Base-by-base conservation (phyloP, 2,797 vertebrate species). In the Tarsius wallacei region DNA sequence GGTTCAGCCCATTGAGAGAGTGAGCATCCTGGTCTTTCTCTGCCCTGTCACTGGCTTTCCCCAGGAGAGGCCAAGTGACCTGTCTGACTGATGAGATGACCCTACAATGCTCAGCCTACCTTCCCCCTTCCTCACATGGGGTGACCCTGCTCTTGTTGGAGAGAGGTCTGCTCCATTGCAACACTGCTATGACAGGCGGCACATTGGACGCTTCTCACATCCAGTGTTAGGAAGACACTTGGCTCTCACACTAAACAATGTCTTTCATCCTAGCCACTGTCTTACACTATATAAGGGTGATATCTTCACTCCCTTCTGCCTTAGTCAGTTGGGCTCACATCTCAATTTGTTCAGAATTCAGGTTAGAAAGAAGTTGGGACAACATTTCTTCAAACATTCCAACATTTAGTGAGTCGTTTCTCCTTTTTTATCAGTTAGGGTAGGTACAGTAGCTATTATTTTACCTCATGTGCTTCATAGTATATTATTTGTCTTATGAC, bases 321-420 rank as follows among this genome's bases (percentile, higher is more conserved):
- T 42, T 42, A 16, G n/a, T 61, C 6, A 42, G 42, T 59, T 36
- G n/a, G 19, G n/a, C 33, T 22, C 28, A 14, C 42, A 55, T 49
- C 70, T 89, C 78, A 22, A 11, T 76, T 84, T 84, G 63, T 87
- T 55, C 76, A 74, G 36, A 87, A 55, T 85, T 78, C 85, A 89
- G 71, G n/a, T 78, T 57, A 26, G 17, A 53, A 77, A 33, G 10
- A 17, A 16, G 17, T 2, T 73, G 28, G 1, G 10, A 12, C 36
- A 31, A 84, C 55, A 55, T 33, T 71, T 63, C n/a, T 55, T 31
- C 63, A 70, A 64, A 53, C 71, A 59, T 64, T 11, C 26, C 36
- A 36, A 42, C 51, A 19, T 78, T 57, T 51, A 31, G 1, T 57
- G 7, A 73, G 10, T 63, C 24, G 1, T 64, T 64, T 24, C 1